Base-by-base conservation (phyloP, 2,113 vertebrate genomes). In the Neotoma lepida region DNA sequence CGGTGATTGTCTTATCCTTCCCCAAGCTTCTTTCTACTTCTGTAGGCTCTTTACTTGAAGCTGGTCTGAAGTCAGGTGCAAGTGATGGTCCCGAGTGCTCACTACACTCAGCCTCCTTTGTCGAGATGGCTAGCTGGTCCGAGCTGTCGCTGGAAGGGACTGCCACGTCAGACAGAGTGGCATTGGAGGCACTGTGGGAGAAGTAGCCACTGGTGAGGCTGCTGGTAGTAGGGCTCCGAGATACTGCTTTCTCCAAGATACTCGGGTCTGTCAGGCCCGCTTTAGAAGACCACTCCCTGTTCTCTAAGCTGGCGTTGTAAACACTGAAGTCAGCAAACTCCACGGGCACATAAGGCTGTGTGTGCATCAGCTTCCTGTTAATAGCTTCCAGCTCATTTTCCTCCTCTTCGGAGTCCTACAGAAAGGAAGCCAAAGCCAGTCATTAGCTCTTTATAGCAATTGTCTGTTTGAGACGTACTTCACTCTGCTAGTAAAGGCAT, bases 161-260 rank as follows among this genome's bases (percentile, higher is more conserved):
- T 71, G 98, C 98, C 98, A 99, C 98, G 97, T 99, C 99, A 4
- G 99, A 99, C 74, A 99, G 98, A 0, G 99, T 99, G 81, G 99
- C 99, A 0, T 99, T 99, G 94, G 99, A 99, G 98, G 99, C 99
- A 98, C 99, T 99, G 98, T 99, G 99, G 90, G 99, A 99, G 95
- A 99, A 99, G 98, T 99, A 99, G 95, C 99, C 99, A 80, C 99
- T 99, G 63, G 99, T 99, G 96, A 99, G 99, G 91, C 99, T 99
- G 99, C 99, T 99, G 96, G 99, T 98, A 28, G 99, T 99, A 82
- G 99, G 99, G 97, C 99, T 99, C 49, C 99, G 99, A 58, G 99
- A 98, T 84, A 99, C 98, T 86, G 99, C 99, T 82, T 98, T 99
- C 94, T 99, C 99, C 54, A 97, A 96, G 91, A 93, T 95, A 84